Evolutionary conservation across 2,113 vertebrate genomes (phyloP).

Genomic region (Pelodiscus sinensis): DNA sequence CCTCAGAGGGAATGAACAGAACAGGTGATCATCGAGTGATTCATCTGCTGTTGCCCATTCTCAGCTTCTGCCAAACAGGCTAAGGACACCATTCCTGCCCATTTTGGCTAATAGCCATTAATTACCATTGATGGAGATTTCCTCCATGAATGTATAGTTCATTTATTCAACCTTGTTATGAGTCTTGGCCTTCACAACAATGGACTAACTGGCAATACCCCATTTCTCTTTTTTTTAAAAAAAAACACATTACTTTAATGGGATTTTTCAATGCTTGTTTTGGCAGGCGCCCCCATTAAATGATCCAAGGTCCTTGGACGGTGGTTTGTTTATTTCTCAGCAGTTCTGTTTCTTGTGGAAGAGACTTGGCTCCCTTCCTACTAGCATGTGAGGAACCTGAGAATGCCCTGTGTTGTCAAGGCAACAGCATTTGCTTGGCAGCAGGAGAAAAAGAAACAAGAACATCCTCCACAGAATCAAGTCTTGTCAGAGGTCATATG

Average conservation of each 20-base stretch:
- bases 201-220: too few species aligned
- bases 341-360: constrained; percentile 11
- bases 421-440: constrained; percentile 74
- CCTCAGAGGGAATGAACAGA: too few species aligned
- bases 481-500: constrained; percentile 25
- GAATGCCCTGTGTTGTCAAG: constrained; percentile 78
- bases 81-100: too few species aligned
- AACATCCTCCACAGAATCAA: constrained; percentile 49
- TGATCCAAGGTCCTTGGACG: not conserved
- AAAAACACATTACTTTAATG: not conserved
- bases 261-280: constrained; percentile 14
- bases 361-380: constrained; percentile 66
- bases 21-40: too few species aligned
- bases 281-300: not conserved
- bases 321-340: constrained; percentile 35
- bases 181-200: too few species aligned
- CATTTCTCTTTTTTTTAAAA: constrained; percentile 18
- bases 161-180: too few species aligned
- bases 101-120: too few species aligned
- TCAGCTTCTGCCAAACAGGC: too few species aligned
- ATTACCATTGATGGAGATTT: too few species aligned
- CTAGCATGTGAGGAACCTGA: constrained; percentile 54
- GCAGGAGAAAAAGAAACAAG: constrained; percentile 60
- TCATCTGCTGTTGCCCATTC: too few species aligned
- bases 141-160: too few species aligned